Conservation (phyloP, 2,113 vertebrate genomes). For the Tragelaphus strepsiceros region DNA sequence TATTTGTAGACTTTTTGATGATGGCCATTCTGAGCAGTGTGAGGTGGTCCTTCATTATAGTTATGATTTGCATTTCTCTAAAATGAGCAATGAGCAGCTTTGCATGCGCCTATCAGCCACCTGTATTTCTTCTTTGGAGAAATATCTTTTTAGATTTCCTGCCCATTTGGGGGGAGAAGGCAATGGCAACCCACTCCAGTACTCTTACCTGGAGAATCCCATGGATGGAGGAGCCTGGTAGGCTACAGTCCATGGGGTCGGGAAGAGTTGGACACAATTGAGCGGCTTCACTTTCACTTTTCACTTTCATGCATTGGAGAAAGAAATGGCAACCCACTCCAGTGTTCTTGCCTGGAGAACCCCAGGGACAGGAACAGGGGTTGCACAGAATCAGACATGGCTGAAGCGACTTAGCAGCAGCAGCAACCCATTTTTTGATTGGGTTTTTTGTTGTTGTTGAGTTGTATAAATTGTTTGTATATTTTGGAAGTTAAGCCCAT, state of each 20-base stretch:
- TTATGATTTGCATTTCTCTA: background rate
- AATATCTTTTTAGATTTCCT: background rate
- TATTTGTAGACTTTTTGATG: background rate
- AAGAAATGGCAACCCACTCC: background rate
- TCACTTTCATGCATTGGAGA: background rate
- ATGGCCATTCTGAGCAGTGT: background rate
- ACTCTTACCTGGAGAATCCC: background rate
- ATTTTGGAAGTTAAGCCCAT: background rate
- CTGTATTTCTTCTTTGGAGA: background rate
- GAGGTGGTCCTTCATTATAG: background rate
- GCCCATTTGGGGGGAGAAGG: background rate
- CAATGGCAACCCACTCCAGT: background rate
- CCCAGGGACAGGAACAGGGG: background rate
- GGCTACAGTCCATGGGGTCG: background rate
- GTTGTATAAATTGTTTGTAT: background rate
- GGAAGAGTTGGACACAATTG: background rate
- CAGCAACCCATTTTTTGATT: background rate
- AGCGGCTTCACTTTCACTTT: background rate
- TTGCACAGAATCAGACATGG: rapidly evolving
- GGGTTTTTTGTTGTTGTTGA: background rate
- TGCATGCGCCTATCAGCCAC: background rate
- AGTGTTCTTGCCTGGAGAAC: background rate
- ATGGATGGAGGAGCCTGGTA: background rate
- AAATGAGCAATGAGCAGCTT: background rate
- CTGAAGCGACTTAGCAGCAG: background rate